Base-by-base conservation (phyloP, 2,113 vertebrate species). In the Columba livia region DNA sequence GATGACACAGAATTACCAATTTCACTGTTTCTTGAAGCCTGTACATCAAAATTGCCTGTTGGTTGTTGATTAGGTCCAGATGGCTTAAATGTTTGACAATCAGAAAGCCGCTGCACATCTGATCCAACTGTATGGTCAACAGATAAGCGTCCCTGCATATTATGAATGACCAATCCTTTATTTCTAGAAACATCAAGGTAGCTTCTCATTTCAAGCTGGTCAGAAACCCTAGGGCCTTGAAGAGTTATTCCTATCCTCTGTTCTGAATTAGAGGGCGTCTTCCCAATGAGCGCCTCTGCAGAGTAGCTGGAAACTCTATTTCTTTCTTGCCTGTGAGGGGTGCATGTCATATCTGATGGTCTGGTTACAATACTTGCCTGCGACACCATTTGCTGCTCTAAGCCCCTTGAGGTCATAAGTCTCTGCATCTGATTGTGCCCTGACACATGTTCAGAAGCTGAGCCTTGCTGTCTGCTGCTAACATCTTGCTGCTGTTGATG, bases 241-340 rank as follows among this genome's bases (percentile, higher is more conserved):
- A 99, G 97, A 16, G 99, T 98, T 65, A 99, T 96, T n/a, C 98
- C 98, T 97, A 99, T 98, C 79, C 99, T 99, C 94, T 99, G 98
- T 71, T 99, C 99, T 0, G 98, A 98, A 78, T 98, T 99, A 26
- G 98, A 99, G n/a, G 99, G 97, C 0, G 98, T 98, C 93, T 99
- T 99, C 47, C 99, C 99, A 47, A 99, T 99, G 40, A 99, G 99
- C 0, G 99, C 99, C 90, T 99, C 99, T 1, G 99, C 99, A 40
- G 99, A 99, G 94, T 99, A 99, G 97, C 98, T 99, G 81, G 99
- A 99, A 85, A 99, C 98, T 32, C 99, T 98, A 31, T 99, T 99
- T 57, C 99, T 98, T 69, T 99, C 99, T 82, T 99, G 99, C 26
- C 99, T 98, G 8, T 99, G 99, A 5, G 99, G 98, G 23, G 98